Conservation (phyloP, 2,113 vertebrate genomes). For the Sterrhoptilus dennistouni region DNA sequence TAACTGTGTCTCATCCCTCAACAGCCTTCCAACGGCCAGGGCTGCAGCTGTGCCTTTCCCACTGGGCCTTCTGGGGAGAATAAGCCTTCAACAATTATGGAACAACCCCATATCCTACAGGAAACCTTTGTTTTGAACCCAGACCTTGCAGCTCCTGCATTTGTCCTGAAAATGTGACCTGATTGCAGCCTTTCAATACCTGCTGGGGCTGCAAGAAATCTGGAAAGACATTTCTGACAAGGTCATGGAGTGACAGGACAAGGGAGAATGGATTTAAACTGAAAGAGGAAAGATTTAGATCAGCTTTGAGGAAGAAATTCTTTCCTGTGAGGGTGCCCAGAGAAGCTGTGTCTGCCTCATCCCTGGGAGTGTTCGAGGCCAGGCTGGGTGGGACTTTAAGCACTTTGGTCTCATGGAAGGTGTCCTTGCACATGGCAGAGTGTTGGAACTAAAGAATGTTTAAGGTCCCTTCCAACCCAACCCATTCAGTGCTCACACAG, state of each 20-base stretch:
- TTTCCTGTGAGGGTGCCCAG: background rate
- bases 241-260: background rate
- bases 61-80: background rate
- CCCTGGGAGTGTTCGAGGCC: background rate
- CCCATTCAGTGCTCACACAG: background rate
- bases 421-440: background rate
- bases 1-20: background rate
- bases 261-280: no score
- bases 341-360: background rate
- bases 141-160: background rate
- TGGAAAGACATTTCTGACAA: background rate
- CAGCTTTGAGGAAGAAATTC: background rate
- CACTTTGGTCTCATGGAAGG: background rate
- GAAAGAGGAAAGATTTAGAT: background rate
- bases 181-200: background rate
- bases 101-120: background rate
- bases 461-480: background rate
- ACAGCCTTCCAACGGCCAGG: accelerated
- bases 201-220: background rate
- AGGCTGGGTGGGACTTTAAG: background rate
- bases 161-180: background rate
- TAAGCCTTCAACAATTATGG: no score
- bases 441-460: background rate
- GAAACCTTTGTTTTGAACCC: background rate
- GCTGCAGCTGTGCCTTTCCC: background rate